phyloP scores from a whole-genome alignment of 2,797 vertebrate species.

The Kryptolebias ocellatus region DNA sequence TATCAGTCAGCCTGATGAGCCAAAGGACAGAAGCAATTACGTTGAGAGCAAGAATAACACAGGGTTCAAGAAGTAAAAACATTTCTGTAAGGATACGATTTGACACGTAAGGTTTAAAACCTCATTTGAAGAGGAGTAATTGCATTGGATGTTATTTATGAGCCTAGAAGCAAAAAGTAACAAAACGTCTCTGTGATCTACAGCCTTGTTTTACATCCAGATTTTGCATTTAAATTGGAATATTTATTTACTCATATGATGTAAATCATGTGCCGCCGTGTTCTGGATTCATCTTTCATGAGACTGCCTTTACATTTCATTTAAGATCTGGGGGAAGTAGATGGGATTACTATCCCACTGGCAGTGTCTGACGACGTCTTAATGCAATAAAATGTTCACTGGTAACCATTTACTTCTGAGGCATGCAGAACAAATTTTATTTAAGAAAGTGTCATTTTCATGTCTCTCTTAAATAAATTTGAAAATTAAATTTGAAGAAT shows the following conservation, averaged over 20 bases:
- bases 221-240: constrained; percentile 85
- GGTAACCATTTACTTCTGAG: constrained; percentile 40
- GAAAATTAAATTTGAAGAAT: constrained; percentile 28
- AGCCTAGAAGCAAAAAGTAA: constrained; percentile 60
- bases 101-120: constrained; percentile 72
- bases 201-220: constrained; percentile 52
- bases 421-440: constrained; percentile 50
- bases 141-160: constrained; percentile 77
- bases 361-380: constrained; percentile 36
- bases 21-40: constrained; percentile 81
- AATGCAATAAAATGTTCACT: constrained; percentile 55
- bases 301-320: constrained; percentile 60
- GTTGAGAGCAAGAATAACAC: constrained; percentile 76
- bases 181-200: constrained; percentile 75
- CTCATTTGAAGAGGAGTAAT: constrained; percentile 80
- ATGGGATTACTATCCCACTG: constrained; percentile 54
- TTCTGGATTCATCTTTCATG: constrained; percentile 72
- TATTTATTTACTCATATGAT: constrained; percentile 70
- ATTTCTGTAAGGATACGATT: constrained; percentile 70
- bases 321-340: constrained; percentile 46
- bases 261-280: constrained; percentile 72
- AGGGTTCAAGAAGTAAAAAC: constrained; percentile 81
- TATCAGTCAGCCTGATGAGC: constrained; percentile 81
- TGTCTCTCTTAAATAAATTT: constrained; percentile 37
- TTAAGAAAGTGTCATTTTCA: constrained; percentile 56